A percentile compares a stretch with the other conserved stretches of the same genome.
Conservation (phyloP, 2,888 invertebrate species). For the Stegana nigrithorax region DNA sequence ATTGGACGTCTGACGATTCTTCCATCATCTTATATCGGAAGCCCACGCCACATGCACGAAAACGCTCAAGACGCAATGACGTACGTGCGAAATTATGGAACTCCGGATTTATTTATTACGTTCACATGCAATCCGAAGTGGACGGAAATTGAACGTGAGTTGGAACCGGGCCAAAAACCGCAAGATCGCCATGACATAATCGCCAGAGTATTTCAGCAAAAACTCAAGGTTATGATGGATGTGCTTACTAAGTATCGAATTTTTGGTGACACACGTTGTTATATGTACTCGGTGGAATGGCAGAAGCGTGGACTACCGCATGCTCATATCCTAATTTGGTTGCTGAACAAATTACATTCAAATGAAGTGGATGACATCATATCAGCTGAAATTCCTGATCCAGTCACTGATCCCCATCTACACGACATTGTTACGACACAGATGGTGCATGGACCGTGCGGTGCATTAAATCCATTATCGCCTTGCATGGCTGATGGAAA, state of each 20-base stretch:
- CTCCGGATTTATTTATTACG: not conserved
- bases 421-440: not conserved
- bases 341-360: too few species aligned
- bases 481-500: too few species aligned
- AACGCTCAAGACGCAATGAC: constrained; percentile 34
- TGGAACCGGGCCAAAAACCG: constrained; percentile 40
- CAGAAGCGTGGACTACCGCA: not conserved
- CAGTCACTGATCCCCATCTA: not conserved
- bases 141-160: constrained; percentile 27
- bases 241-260: constrained; percentile 14
- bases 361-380: too few species aligned
- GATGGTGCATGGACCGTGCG: not conserved
- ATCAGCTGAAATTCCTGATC: not conserved
- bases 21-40: constrained; percentile 31
- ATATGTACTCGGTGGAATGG: not conserved
- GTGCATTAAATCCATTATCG: not conserved
- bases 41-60: constrained; percentile 38
- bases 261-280: constrained; percentile 37
- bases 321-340: not conserved
- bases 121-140: constrained; percentile 28
- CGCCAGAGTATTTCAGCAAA: constrained; percentile 35
- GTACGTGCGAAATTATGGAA: constrained; percentile 19
- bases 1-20: constrained; percentile 29
- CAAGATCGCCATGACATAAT: constrained; percentile 44
- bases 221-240: constrained; percentile 26